These are phyloP conservation scores for Bagarius yarrelli DNA, from an alignment of 2,113 vertebrate species.

Conservation along the genomic window DNA sequence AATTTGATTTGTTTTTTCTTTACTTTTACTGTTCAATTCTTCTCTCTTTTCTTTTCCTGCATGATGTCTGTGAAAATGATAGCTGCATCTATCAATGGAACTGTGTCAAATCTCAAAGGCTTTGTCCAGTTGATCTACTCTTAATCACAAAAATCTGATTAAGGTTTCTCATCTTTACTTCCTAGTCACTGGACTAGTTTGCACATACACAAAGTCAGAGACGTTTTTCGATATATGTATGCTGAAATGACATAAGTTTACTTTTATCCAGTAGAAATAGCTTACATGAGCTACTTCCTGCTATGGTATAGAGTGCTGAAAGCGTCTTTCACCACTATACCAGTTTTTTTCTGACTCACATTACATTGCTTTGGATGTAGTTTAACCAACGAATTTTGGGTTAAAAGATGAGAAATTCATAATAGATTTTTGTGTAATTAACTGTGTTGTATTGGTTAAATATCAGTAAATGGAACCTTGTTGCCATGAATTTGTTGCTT, in stretches of 20 bases:
- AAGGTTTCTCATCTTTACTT: slow-evolving; percentile 99
- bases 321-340: not conserved
- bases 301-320: not conserved
- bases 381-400: slow-evolving; percentile 56
- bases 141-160: slow-evolving; percentile 99
- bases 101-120: slow-evolving; percentile 98
- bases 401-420: slow-evolving; percentile 98
- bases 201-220: not conserved
- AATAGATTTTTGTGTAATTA: slow-evolving; percentile 99
- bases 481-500: slow-evolving; percentile 97
- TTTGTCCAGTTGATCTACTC: slow-evolving; percentile 99
- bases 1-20: slow-evolving; percentile 63
- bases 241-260: not conserved
- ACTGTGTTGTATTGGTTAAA: slow-evolving; percentile 97
- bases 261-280: not conserved
- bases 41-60: slow-evolving; percentile 86
- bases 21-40: slow-evolving; percentile 72
- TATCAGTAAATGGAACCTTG: slow-evolving; percentile 96
- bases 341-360: not conserved
- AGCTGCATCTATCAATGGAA: slow-evolving; percentile 99
- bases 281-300: not conserved
- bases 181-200: not conserved
- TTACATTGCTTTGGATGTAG: not conserved
- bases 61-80: slow-evolving; percentile 99
- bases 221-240: not conserved